These are phyloP conservation scores for Napeogenes sylphis DNA, from an alignment of 2,888 invertebrate genomes.

Conservation along the genomic window DNA sequence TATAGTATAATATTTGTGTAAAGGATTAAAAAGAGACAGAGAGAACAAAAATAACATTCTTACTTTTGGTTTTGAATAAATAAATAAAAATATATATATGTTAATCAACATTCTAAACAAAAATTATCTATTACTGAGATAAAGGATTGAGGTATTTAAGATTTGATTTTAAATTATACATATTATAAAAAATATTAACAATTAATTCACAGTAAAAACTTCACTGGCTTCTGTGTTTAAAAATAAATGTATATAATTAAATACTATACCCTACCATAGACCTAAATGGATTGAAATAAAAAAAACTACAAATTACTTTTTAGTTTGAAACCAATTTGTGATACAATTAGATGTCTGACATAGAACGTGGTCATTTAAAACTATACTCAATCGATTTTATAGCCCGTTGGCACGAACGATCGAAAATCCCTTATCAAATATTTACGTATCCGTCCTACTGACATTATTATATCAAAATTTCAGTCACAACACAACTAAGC, in stretches of 20 bases:
- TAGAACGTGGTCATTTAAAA: constrained; percentile 27
- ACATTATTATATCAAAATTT: constrained; percentile 31
- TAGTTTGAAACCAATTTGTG: constrained; percentile 20
- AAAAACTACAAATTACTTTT: constrained; percentile 12
- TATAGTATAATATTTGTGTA: too few species aligned
- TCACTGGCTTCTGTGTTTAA: not conserved
- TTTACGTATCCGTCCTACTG: constrained; percentile 49
- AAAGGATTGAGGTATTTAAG: too few species aligned
- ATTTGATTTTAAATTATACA: too few species aligned
- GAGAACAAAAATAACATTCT: too few species aligned
- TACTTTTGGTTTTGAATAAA: too few species aligned
- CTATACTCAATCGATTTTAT: constrained; percentile 37
- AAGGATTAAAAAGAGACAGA: too few species aligned
- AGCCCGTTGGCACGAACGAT: constrained; percentile 35
- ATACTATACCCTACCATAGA: too few species aligned
- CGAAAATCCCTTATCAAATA: constrained; percentile 57
- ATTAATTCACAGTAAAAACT: not conserved
- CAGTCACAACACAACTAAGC: constrained; percentile 18
- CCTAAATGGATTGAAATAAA: not conserved
- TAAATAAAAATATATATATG: too few species aligned
- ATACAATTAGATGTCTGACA: constrained; percentile 25
- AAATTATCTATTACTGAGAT: too few species aligned
- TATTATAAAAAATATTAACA: too few species aligned
- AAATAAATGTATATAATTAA: not conserved
- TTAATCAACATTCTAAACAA: too few species aligned